Evolutionary conservation across 92 coral and sea anemone species (phyloP).

Genomic region (Zoanthus sociatus): DNA sequence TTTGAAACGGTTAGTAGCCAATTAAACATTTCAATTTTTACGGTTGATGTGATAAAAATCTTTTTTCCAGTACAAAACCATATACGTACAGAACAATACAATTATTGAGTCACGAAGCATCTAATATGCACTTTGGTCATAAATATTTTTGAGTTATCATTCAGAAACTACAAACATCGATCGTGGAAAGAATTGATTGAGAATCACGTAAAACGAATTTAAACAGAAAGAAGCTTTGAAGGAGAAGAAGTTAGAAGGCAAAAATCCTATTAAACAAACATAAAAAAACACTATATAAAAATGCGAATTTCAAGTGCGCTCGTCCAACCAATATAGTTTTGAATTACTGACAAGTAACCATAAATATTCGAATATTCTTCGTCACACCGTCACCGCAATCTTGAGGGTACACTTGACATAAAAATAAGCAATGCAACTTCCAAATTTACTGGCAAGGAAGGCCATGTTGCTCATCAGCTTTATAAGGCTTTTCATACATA

Average conservation of each 20-base stretch:
- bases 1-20: not conserved
- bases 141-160: not conserved
- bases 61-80: not conserved
- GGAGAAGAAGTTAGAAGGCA: not conserved
- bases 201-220: not conserved
- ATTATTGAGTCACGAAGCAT: not conserved
- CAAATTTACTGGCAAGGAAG: not conserved
- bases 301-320: conserved; percentile 16
- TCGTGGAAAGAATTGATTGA: not conserved
- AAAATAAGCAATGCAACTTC: not conserved
- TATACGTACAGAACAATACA: too few species aligned
- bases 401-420: not conserved
- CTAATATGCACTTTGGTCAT: conserved; percentile 1
- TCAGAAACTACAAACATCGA: not conserved
- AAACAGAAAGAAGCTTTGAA: not conserved
- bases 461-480: not conserved
- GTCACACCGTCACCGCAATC: not conserved
- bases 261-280: not conserved
- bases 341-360: not conserved
- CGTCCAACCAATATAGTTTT: not conserved
- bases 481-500: conserved; percentile 8
- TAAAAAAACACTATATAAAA: not conserved
- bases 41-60: conserved; percentile 14
- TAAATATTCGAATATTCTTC: not conserved
- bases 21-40: conserved; percentile 1